phyloP scores from a whole-genome alignment of 2,888 invertebrate genomes.

The Parthenolecanium corni region DNA sequence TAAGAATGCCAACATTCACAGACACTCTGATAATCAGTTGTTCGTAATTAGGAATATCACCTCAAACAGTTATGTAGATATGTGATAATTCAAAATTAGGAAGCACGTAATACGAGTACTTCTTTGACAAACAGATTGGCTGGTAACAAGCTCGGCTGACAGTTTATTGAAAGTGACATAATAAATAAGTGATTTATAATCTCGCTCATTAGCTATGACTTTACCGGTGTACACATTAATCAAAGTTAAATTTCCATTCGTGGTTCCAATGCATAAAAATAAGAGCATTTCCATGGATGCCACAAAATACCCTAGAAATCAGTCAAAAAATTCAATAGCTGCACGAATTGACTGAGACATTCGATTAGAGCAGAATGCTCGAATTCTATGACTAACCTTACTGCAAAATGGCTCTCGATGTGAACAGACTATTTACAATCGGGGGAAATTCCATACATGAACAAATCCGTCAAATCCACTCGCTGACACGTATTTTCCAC shows the following conservation, averaged over 20 bases:
- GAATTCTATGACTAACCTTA: not conserved
- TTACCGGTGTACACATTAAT: constrained; percentile 10
- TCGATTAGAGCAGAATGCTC: no score
- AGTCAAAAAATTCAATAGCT: no score
- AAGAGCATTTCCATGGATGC: constrained; percentile 29
- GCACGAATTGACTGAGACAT: not conserved
- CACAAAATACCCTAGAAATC: constrained; percentile 30
- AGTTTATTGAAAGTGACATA: constrained; percentile 25
- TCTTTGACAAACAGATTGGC: constrained; percentile 3
- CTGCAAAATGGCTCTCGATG: not conserved
- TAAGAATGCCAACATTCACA: no score
- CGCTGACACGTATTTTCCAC: constrained; percentile 6
- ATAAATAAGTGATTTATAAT: not conserved
- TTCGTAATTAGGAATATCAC: no score
- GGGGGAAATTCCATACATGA: constrained; percentile 13
- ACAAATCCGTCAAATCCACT: constrained; percentile 7
- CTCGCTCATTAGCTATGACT: not conserved
- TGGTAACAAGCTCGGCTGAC: constrained; percentile 27
- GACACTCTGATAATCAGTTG: no score
- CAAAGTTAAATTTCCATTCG: constrained; percentile 13
- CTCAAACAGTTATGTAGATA: no score
- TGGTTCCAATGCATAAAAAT: constrained; percentile 23
- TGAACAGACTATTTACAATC: not conserved
- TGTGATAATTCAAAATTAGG: no score
- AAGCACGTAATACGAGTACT: no score